These are phyloP conservation scores for Agriopis marginaria DNA, from an alignment of 2,888 invertebrate genomes.

Conservation along the genomic window DNA sequence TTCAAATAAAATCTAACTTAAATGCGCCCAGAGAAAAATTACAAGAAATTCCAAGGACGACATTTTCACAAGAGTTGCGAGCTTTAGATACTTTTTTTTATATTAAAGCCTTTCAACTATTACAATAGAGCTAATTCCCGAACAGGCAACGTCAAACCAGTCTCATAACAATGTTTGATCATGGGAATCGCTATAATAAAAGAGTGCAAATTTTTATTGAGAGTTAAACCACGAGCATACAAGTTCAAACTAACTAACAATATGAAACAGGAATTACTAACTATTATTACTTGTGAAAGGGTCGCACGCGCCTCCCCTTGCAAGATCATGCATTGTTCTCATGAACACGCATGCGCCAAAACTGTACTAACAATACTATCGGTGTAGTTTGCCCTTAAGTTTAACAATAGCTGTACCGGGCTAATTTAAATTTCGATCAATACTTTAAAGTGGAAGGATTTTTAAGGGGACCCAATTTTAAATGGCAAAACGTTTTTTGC, in stretches of 20 bases:
- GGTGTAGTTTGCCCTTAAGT: slow-evolving; percentile 46
- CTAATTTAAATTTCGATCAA: slow-evolving; percentile 45
- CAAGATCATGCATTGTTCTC: slow-evolving; percentile 59
- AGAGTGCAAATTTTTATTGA: slow-evolving; percentile 42
- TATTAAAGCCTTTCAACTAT: too few species aligned
- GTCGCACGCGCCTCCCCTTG: slow-evolving; percentile 59
- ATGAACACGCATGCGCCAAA: slow-evolving; percentile 54
- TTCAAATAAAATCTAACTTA: neutral
- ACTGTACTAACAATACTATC: slow-evolving; percentile 56
- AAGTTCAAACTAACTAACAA: slow-evolving; percentile 49
- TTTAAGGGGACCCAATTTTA: neutral
- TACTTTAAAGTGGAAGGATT: slow-evolving; percentile 18
- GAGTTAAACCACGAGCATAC: slow-evolving; percentile 50
- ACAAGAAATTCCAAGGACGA: neutral
- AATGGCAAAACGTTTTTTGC: neutral
- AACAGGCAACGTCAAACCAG: slow-evolving; percentile 18
- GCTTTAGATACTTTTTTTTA: neutral
- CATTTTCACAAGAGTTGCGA: neutral
- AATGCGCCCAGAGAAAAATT: neutral
- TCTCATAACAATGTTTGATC: slow-evolving; percentile 17
- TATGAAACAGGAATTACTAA: slow-evolving; percentile 49
- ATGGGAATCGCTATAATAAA: slow-evolving; percentile 34
- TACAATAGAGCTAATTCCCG: slow-evolving; percentile 17
- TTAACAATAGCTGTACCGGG: slow-evolving; percentile 32
- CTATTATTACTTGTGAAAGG: slow-evolving; percentile 60